Conservation (phyloP, 2,888 invertebrate species). For the Caenorhabditis plicata region DNA sequence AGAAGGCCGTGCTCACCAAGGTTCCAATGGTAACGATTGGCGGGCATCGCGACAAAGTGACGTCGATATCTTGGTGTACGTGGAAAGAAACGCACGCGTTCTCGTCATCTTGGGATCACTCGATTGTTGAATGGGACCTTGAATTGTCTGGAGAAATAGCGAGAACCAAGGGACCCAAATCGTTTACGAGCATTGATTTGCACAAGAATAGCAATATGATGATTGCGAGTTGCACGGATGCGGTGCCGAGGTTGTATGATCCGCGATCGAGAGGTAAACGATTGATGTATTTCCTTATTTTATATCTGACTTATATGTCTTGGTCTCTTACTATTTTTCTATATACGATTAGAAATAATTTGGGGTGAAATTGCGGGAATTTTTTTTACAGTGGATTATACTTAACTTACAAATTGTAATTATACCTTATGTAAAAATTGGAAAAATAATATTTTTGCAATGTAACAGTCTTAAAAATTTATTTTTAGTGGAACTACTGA, state of each 20-base stretch:
- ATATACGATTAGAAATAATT: too few relatives aligned
- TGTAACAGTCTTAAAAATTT: neutral
- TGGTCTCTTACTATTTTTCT: too few relatives aligned
- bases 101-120: slow-evolving; percentile 92
- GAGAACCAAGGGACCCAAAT: slow-evolving; percentile 65
- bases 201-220: slow-evolving; percentile 77
- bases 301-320: neutral
- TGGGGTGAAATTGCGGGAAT: slow-evolving; percentile 1
- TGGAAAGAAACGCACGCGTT: slow-evolving; percentile 74
- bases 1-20: slow-evolving; percentile 44
- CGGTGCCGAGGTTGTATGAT: slow-evolving; percentile 87
- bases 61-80: slow-evolving; percentile 80
- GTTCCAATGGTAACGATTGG: slow-evolving; percentile 81
- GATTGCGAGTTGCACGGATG: slow-evolving; percentile 85
- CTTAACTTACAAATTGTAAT: too few relatives aligned
- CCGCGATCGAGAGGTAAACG: slow-evolving; percentile 75
- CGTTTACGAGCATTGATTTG: slow-evolving; percentile 83
- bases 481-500: too few relatives aligned
- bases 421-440: too few relatives aligned
- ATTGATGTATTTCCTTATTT: neutral
- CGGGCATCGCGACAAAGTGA: slow-evolving; percentile 87
- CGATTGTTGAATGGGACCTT: slow-evolving; percentile 89
- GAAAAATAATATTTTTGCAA: too few relatives aligned
- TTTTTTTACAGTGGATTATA: slow-evolving; percentile 1
- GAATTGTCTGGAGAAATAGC: slow-evolving; percentile 54